Conservation (phyloP, 2,797 vertebrate species). For the Phrynocephalus forsythii region DNA sequence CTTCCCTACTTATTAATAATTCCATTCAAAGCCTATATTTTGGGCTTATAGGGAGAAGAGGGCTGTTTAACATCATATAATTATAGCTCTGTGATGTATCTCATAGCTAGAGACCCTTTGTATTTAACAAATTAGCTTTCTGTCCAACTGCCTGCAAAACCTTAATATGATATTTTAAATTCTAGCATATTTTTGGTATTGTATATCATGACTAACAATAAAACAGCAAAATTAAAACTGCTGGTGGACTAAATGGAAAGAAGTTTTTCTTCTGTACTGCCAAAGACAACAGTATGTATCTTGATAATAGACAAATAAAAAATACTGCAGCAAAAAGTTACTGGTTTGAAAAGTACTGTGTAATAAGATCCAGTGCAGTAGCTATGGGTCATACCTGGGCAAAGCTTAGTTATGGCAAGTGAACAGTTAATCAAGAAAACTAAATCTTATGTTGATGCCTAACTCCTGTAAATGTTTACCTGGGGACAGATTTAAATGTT, state of each 20-base stretch:
- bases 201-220: conserved; percentile 49
- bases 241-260: conserved; percentile 58
- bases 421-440: neutral
- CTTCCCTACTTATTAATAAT: conserved; percentile 11
- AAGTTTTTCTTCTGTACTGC: conserved; percentile 44
- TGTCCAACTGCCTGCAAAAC: conserved; percentile 52
- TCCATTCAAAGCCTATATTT: neutral
- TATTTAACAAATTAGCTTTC: conserved; percentile 41
- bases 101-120: conserved; percentile 14
- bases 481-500: neutral
- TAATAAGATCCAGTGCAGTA: neutral
- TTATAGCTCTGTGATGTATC: conserved; percentile 30
- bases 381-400: neutral
- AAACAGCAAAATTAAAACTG: conserved; percentile 22
- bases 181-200: conserved; percentile 34
- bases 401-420: neutral
- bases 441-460: neutral
- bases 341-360: conserved; percentile 29
- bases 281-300: conserved; percentile 25
- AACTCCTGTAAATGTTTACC: neutral
- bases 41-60: neutral
- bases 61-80: conserved; percentile 15
- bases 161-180: conserved; percentile 60
- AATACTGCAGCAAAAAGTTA: conserved; percentile 30
- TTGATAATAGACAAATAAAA: conserved; percentile 42